A percentile compares a stretch with the other conserved stretches of the same genome.
These are phyloP conservation scores for Urocynchramus pylzowi DNA, from an alignment of 2,113 vertebrate species.

Conservation along the genomic window DNA sequence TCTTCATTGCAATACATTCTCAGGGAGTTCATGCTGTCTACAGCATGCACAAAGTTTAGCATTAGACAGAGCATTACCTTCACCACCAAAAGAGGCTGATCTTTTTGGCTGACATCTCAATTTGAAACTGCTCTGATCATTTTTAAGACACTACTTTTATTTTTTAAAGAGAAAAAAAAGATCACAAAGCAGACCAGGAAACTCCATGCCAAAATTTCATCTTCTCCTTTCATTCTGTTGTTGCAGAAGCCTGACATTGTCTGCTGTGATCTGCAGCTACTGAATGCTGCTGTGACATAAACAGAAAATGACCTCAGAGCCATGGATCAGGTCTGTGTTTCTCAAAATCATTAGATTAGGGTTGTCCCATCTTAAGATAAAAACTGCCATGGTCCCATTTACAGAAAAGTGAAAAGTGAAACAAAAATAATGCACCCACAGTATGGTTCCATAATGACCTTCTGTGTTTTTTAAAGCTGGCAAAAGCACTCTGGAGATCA, in stretches of 20 bases:
- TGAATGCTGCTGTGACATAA: background rate
- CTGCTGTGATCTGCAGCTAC: background rate
- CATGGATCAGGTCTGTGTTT: fast-evolving
- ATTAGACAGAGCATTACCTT: background rate
- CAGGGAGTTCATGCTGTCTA: background rate
- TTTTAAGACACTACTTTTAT: background rate
- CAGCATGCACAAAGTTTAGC: background rate
- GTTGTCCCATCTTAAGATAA: background rate
- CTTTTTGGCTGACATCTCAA: background rate
- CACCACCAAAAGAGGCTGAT: background rate
- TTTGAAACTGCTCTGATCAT: background rate
- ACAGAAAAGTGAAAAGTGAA: background rate
- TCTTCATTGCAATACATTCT: background rate
- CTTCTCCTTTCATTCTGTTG: background rate
- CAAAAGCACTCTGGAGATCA: background rate
- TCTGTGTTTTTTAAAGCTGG: background rate
- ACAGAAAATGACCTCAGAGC: background rate
- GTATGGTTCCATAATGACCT: background rate
- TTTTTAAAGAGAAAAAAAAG: background rate
- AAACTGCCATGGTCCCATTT: background rate
- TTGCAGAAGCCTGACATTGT: background rate
- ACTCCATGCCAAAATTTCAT: background rate
- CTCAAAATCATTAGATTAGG: background rate
- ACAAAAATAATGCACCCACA: background rate
- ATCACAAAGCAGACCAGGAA: background rate